Base-by-base conservation (phyloP, 2,113 vertebrate species). In the Stictonetta naevosa region DNA sequence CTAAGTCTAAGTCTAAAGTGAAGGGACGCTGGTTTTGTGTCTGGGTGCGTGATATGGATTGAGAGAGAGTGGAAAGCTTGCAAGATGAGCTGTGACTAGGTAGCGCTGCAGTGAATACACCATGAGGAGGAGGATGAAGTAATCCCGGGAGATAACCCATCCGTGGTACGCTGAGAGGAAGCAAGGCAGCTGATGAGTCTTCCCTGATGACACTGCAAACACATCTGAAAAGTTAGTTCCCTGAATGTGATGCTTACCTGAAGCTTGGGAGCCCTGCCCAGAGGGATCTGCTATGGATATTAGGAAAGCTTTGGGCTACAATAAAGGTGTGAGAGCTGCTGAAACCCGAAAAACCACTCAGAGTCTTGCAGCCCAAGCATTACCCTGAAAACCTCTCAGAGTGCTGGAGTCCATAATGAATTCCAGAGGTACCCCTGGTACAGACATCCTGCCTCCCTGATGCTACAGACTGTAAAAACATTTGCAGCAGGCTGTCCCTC, bases 201-300 rank as follows among this genome's bases (percentile, higher is more conserved):
- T 88, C 75, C 40, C 33, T 55, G 72, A 33, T 69, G 63, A 52
- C 93, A 76, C 15, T 94, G 91, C 86, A 93, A 96, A 95, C 52
- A 56, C 38, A 83, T 81, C 5, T 6, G 12, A 83, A 94, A 94
- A 77, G 72, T 59, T 62, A 88, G 72, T 88, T 86, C 63, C 86
- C 52, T 42, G 36, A 90, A 88, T 42, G 36, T 78, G 55, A 59
- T 92, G 77, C 81, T 93, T 94, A 92, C 86, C 88, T 97, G 92
- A 78, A 90, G 63, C 4, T 31, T 72, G 77, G 91, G 69, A 96
- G 46, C 42, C 69, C 60, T 83, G 80, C 73, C 80, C 73, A 86
- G 50, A 84, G 86, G 76, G 83, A 92, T 86, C 25, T 91, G 60
- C 48, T 94, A 73, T 56, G 67, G 64, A 71, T 4, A 12, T 83